These are phyloP conservation scores for Polyodon spathula DNA, from an alignment of 2,113 vertebrate genomes.

Conservation along the genomic window DNA sequence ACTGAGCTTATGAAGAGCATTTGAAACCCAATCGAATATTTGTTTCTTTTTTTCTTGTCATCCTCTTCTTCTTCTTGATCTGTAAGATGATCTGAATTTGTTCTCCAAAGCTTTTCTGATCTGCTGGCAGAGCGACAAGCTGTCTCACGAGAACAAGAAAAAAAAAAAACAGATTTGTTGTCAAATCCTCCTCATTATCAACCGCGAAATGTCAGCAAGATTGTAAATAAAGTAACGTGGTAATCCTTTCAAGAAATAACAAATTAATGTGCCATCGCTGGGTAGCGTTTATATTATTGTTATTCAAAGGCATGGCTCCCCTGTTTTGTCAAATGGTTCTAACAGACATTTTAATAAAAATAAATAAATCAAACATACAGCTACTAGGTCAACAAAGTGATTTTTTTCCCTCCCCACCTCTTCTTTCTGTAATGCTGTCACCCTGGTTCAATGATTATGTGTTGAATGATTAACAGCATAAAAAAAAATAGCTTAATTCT, in stretches of 20 bases:
- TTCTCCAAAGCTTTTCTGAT: conserved; percentile 39
- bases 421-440: neutral
- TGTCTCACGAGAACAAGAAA: conserved; percentile 10
- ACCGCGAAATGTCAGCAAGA: conserved; percentile 20
- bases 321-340: too few species aligned
- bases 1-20: too few species aligned
- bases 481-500: conserved; percentile 34
- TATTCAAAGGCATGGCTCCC: neutral
- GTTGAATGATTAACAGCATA: conserved; percentile 23
- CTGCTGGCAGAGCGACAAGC: conserved; percentile 19
- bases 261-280: neutral
- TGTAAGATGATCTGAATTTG: too few species aligned
- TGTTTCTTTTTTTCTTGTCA: neutral
- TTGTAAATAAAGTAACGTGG: conserved; percentile 38
- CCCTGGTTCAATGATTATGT: conserved; percentile 9
- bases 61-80: neutral
- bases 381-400: neutral
- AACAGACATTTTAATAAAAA: neutral
- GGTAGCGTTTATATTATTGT: neutral
- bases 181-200: conserved; percentile 31
- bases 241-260: conserved; percentile 23
- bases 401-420: neutral
- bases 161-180: conserved; percentile 30
- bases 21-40: too few species aligned
- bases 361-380: neutral